phyloP scores from a whole-genome alignment of 2,888 invertebrate species.

The Smittia sp. region DNA sequence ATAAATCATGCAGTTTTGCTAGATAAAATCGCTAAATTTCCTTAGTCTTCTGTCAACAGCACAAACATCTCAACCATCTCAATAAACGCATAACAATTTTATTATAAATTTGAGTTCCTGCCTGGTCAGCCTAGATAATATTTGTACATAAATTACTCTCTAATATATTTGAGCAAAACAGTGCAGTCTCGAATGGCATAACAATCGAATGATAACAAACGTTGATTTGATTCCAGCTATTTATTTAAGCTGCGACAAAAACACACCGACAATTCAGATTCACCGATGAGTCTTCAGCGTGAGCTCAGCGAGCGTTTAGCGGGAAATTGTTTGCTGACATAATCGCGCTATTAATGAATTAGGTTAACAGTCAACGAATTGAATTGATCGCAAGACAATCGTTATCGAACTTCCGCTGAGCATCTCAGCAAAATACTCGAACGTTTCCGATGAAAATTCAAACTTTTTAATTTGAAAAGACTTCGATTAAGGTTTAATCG shows the following conservation, averaged over 20 bases:
- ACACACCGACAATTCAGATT: too few relatives aligned
- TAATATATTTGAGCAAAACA: slow-evolving; percentile 15
- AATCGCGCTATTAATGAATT: slow-evolving; percentile 12
- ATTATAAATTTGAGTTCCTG: too few relatives aligned
- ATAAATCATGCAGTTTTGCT: too few relatives aligned
- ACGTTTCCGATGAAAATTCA: too few relatives aligned
- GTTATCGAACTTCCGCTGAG: too few relatives aligned
- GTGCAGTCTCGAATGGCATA: background rate
- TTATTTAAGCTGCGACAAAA: too few relatives aligned
- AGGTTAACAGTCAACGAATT: background rate
- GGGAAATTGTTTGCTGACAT: slow-evolving; percentile 32
- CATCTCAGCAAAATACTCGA: too few relatives aligned
- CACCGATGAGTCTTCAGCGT: background rate
- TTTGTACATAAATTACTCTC: slow-evolving; percentile 17
- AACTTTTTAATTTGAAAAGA: too few relatives aligned
- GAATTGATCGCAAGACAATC: background rate
- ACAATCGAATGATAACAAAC: background rate
- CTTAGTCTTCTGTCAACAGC: too few relatives aligned
- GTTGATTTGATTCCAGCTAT: background rate
- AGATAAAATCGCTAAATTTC: too few relatives aligned
- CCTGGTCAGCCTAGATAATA: background rate
- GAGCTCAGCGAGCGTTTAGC: background rate
- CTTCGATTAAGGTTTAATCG: too few relatives aligned
- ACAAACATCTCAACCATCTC: background rate
- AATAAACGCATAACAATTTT: too few relatives aligned